Conservation (phyloP, 2,888 invertebrate genomes). For the Zaprionus lineosus region DNA sequence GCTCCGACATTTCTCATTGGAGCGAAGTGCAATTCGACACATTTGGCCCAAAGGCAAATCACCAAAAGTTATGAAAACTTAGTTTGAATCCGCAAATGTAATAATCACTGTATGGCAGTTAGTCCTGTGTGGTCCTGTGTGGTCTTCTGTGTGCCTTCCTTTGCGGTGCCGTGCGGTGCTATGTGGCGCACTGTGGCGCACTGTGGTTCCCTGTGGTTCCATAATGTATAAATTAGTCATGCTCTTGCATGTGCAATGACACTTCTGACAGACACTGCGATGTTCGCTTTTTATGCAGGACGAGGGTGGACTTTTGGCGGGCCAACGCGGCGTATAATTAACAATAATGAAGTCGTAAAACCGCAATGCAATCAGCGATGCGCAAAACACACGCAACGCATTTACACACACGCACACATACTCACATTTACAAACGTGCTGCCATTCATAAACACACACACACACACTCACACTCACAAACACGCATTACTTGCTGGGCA, state of each 20-base stretch:
- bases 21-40: too few relatives aligned
- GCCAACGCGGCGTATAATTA: constrained; percentile 68
- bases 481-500: constrained; percentile 29
- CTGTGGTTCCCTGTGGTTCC: constrained; percentile 22
- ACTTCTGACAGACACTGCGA: constrained; percentile 25
- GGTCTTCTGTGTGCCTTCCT: constrained; percentile 1
- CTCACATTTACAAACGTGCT: neutral
- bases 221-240: constrained; percentile 46
- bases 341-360: constrained; percentile 79
- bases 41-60: neutral
- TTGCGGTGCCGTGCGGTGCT: constrained; percentile 1
- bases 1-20: too few relatives aligned
- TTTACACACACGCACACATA: constrained; percentile 16
- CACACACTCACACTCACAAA: constrained; percentile 1
- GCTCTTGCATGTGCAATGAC: constrained; percentile 32
- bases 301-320: constrained; percentile 38
- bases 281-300: constrained; percentile 5
- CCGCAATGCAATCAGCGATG: constrained; percentile 78
- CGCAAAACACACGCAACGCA: constrained; percentile 69
- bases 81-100: constrained; percentile 14
- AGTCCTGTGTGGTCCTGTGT: constrained; percentile 13
- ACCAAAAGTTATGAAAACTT: constrained; percentile 9
- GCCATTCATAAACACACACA: constrained; percentile 1
- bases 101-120: constrained; percentile 18
- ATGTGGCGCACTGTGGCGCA: constrained; percentile 7